Conservation (phyloP, 1,140 invertebrate species). For the Brachionus koreanus region DNA sequence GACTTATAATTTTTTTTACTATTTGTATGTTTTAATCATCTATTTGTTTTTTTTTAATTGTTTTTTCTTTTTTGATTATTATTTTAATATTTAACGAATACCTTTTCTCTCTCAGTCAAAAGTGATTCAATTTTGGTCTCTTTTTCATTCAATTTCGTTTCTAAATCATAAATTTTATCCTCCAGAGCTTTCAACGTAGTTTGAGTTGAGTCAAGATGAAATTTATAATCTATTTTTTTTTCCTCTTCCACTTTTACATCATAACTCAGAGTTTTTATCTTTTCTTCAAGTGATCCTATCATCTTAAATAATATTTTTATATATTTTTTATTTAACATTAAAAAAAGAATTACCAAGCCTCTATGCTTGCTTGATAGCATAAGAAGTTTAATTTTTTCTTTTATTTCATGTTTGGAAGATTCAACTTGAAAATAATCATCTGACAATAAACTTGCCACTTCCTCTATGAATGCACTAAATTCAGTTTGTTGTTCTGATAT, state of each 20-base stretch:
- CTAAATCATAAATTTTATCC: neutral
- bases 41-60: no score
- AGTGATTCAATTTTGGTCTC: neutral
- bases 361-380: conserved; percentile 40
- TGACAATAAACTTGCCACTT: conserved; percentile 51
- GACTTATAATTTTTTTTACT: no score
- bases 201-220: neutral
- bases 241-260: neutral
- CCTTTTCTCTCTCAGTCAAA: neutral
- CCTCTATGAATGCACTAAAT: conserved; percentile 51
- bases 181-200: neutral
- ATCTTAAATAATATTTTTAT: conserved; percentile 19
- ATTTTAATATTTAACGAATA: no score
- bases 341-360: conserved; percentile 18
- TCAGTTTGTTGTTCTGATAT: conserved; percentile 47
- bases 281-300: neutral
- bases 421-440: conserved; percentile 47
- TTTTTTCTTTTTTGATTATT: no score
- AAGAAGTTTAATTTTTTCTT: conserved; percentile 48
- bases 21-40: no score
- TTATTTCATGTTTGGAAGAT: conserved; percentile 52
- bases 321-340: neutral
- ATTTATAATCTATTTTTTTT: neutral
- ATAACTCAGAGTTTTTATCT: neutral
- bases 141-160: neutral